Evolutionary conservation across 1,140 invertebrate genomes (phyloP).

Genomic region (Panulirus ornatus): DNA sequence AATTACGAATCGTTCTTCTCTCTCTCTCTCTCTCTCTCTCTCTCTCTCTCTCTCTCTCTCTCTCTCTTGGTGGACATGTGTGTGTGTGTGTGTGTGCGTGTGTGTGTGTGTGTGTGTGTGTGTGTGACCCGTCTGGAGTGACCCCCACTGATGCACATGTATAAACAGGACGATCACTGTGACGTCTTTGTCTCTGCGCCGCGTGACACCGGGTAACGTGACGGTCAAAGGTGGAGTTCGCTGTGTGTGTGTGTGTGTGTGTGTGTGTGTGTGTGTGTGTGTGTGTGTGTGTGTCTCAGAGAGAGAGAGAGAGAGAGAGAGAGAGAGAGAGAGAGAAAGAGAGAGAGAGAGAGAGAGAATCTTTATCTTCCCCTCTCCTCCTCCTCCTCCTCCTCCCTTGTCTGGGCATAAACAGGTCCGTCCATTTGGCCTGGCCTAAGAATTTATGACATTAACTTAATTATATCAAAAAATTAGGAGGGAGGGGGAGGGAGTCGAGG

Average conservation of each 20-base stretch:
- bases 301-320: not conserved
- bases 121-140: not conserved
- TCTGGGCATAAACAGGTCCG: too few species aligned
- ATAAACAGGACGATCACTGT: not conserved
- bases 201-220: not conserved
- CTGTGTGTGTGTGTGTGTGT: not conserved
- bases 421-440: too few species aligned
- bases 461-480: too few species aligned
- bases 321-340: not conserved
- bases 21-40: not conserved
- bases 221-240: not conserved
- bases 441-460: too few species aligned
- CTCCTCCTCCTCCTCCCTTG: too few species aligned
- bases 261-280: not conserved
- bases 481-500: too few species aligned
- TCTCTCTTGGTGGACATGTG: constrained; percentile 7
- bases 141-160: not conserved
- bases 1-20: constrained; percentile 27
- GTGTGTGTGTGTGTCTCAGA: not conserved
- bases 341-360: constrained; percentile 20
- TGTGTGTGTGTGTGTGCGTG: constrained; percentile 22
- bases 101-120: constrained; percentile 24
- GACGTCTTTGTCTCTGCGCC: constrained; percentile 20
- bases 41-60: constrained; percentile 13
- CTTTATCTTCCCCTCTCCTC: too few species aligned